phyloP scores from a whole-genome alignment of 2,797 vertebrate species.

The Delichon dasypus region DNA sequence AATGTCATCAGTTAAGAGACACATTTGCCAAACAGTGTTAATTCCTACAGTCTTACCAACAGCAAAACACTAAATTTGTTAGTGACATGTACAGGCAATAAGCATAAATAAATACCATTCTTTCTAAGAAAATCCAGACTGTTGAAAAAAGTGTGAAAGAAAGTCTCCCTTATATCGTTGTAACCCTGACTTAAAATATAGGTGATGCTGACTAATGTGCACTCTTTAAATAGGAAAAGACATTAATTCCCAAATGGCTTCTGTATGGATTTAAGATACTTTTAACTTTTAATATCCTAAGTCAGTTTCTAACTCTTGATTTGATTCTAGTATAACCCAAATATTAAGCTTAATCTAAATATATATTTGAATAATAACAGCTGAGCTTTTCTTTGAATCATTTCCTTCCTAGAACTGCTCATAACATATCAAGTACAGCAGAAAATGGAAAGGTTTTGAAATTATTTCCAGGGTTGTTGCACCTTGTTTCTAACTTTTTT shows the following conservation, averaged over 20 bases:
- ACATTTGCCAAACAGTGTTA: constrained; percentile 1
- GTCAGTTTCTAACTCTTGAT: background rate
- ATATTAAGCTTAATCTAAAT: background rate
- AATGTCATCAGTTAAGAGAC: constrained; percentile 38
- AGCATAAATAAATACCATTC: background rate
- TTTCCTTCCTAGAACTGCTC: background rate
- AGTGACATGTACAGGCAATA: background rate
- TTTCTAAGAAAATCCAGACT: background rate
- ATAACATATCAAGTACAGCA: background rate
- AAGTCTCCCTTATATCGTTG: background rate
- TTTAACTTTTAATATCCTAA: constrained; percentile 47
- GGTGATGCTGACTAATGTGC: constrained; percentile 1
- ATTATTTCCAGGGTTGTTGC: background rate
- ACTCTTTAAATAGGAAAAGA: constrained; percentile 25
- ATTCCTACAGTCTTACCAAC: background rate
- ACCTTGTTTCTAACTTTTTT: background rate
- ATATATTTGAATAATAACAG: background rate
- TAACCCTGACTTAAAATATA: constrained; percentile 46
- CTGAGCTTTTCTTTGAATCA: background rate
- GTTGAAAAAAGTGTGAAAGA: background rate
- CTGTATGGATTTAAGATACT: constrained; percentile 23
- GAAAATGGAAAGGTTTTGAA: background rate
- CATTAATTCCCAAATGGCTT: background rate
- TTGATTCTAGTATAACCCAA: background rate
- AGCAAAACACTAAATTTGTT: background rate